Conservation (phyloP, 2,888 invertebrate genomes). For the Eupithecia vulgata region DNA sequence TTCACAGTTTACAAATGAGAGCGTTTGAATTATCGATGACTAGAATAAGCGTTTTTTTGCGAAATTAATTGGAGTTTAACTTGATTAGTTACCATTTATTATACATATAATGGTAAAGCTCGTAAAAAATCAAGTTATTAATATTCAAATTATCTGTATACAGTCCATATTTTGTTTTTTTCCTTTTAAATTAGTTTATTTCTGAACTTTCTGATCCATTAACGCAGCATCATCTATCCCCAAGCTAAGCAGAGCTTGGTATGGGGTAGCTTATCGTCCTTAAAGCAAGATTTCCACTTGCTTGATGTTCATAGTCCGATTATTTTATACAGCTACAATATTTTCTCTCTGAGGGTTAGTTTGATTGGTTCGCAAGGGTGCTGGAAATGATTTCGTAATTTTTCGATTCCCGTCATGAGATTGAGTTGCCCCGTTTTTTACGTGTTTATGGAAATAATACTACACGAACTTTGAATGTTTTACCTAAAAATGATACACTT, state of each 20-base stretch:
- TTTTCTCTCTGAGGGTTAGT: slow-evolving; percentile 10
- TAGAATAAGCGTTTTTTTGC: neutral
- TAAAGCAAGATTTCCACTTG: neutral
- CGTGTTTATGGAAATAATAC: slow-evolving; percentile 6
- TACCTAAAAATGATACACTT: neutral
- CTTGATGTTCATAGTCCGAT: neutral
- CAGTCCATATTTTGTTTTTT: neutral
- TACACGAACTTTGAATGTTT: slow-evolving; percentile 8
- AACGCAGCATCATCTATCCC: too few species aligned
- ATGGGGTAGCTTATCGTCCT: neutral
- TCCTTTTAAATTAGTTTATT: too few species aligned
- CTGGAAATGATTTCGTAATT: slow-evolving; percentile 34
- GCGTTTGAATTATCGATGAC: neutral
- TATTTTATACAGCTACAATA: neutral
- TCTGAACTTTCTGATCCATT: too few species aligned
- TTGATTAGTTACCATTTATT: neutral
- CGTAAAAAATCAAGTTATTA: neutral
- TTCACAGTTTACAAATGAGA: neutral
- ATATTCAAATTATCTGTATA: neutral
- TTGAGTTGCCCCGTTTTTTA: slow-evolving; percentile 6
- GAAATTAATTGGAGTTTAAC: neutral
- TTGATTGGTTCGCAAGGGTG: slow-evolving; percentile 35
- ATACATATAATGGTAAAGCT: neutral
- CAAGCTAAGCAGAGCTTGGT: neutral
- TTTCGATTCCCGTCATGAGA: slow-evolving; percentile 31